Base-by-base conservation (phyloP, 2,113 vertebrate genomes). In the Ranitomeya imitator region DNA sequence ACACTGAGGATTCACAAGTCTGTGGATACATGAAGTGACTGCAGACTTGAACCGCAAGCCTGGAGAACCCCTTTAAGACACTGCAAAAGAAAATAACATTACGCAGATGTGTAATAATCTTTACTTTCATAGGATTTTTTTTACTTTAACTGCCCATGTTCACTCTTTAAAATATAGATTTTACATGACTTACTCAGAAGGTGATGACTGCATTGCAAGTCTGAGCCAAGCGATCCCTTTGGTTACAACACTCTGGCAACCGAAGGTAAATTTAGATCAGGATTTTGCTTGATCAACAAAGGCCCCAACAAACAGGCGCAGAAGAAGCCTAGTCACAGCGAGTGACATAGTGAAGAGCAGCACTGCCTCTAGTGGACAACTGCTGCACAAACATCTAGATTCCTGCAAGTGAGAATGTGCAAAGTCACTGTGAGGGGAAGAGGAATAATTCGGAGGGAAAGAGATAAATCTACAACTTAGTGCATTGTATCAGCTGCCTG, bases 301-400 rank as follows among this genome's bases (percentile, higher is more conserved):
- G 14, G 31, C 18, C 55, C 79, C 57, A 59, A 57, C 18, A 74
- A 59, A 16, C 79, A 19, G 16, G 18, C 45, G 45, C 31, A 31
- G 21, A 51, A 63, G 74, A 78, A 2, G 14, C 23, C 6, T 2
- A 67, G 74, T 19, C 74, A 23, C 13, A 23, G 23, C 16, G 51
- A 15, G 65, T 12, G 18, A 18, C 31, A 6, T 45, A 71, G 13
- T 52, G 37, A 26, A 74, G 79, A 81, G 80, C 79, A 83, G 79
- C 80, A 55, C 79, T 88, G 86, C 86, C 86, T 79, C 86, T 21
- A 11, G 65, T 83, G 86, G 65, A 8, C 51, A 45, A 61, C 52
- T 12, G 15, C 13, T 19, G 18, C 16, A 80, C 71, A 6, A 8
- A 37, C 31, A 63, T 12, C 18, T 4, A 26, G 15, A 55, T 21